Evolutionary conservation across 2,888 invertebrate species (phyloP).

Genomic region (Cataglyphis rosenhaueri): DNA sequence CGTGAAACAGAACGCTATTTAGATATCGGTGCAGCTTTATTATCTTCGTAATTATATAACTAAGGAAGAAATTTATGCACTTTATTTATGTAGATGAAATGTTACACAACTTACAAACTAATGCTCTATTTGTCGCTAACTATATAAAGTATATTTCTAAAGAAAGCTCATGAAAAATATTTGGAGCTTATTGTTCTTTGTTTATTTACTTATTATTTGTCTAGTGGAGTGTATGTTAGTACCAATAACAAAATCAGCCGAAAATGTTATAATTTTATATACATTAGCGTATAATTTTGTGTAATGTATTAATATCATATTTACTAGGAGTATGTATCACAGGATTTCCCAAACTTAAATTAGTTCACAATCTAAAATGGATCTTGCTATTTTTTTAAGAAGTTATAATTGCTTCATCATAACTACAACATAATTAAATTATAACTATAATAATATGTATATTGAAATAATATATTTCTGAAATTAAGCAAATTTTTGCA

Average conservation of each 20-base stretch:
- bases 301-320: conserved; percentile 27
- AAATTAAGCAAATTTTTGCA: background rate
- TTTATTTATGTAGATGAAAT: conserved; percentile 56
- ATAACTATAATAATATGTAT: background rate
- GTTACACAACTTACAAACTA: conserved; percentile 27
- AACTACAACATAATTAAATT: background rate
- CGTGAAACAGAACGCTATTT: too few species aligned
- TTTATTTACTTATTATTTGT: conserved; percentile 26
- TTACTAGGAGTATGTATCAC: background rate
- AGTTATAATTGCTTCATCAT: background rate
- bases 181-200: conserved; percentile 35
- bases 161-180: conserved; percentile 51
- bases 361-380: background rate
- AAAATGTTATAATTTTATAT: conserved; percentile 30
- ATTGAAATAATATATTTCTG: background rate
- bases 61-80: background rate
- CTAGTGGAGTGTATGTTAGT: conserved; percentile 21
- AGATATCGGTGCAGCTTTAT: background rate
- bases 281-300: conserved; percentile 37
- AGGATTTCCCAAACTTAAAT: conserved; percentile 43
- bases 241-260: conserved; percentile 41
- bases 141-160: conserved; percentile 48
- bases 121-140: background rate
- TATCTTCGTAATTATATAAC: background rate
- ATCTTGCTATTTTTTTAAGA: background rate